Conservation (phyloP, 2,113 vertebrate species). For the Hyla sarda region DNA sequence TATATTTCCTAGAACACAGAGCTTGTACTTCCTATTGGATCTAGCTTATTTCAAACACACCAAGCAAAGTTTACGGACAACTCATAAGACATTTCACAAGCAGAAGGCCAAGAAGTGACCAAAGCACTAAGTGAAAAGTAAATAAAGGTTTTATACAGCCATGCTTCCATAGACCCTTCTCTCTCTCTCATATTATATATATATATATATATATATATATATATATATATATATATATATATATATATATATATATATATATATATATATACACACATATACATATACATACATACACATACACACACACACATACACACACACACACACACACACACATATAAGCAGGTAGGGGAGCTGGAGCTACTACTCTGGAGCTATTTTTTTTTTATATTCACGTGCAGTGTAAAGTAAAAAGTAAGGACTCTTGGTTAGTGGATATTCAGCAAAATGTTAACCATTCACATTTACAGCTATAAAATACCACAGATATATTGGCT, state of each 20-base stretch:
- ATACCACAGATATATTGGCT: neutral
- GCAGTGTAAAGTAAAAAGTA: too few relatives aligned
- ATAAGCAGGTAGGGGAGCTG: neutral
- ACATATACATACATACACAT: too few relatives aligned
- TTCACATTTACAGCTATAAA: neutral
- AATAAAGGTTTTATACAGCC: neutral
- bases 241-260: too few relatives aligned
- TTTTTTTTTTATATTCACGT: too few relatives aligned
- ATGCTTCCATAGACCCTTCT: neutral
- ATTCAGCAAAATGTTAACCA: neutral
- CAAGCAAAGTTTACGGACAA: neutral
- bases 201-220: too few relatives aligned
- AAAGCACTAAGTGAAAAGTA: neutral
- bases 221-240: too few relatives aligned
- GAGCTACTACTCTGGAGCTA: too few relatives aligned
- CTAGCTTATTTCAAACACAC: neutral
- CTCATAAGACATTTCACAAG: neutral
- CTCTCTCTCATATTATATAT: too few relatives aligned
- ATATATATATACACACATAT: too few relatives aligned
- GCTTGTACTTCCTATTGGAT: neutral
- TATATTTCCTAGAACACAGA: neutral
- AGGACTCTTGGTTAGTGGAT: neutral
- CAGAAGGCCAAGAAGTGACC: neutral
- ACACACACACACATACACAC: too few relatives aligned
- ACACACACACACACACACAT: too few relatives aligned